Conservation (phyloP, 1,140 invertebrate genomes). For the Zaprionus davidi region DNA sequence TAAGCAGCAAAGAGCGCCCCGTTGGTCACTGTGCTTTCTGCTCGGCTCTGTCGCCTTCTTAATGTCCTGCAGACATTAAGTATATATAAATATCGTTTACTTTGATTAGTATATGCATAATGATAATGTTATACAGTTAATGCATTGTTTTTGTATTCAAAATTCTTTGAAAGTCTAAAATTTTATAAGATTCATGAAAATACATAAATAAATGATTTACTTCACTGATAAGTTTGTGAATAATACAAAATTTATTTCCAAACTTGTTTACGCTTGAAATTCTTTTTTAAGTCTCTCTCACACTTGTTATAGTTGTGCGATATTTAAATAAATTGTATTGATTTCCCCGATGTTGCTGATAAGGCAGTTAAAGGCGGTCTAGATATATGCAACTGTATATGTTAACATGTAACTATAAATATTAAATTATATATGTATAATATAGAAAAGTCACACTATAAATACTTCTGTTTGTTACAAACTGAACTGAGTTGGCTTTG, state of each 20-base stretch:
- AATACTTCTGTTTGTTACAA: neutral
- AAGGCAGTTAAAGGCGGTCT: neutral
- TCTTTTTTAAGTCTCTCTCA: neutral
- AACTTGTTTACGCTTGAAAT: neutral
- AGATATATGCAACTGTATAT: neutral
- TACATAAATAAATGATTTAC: too few relatives aligned
- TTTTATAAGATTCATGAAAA: too few relatives aligned
- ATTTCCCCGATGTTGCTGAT: neutral
- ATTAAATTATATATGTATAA: neutral
- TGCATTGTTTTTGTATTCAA: too few relatives aligned
- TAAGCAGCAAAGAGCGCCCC: constrained; percentile 30
- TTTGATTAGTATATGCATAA: neutral
- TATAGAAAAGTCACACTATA: neutral
- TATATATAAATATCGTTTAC: neutral
- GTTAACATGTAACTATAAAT: neutral
- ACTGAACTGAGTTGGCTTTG: neutral
- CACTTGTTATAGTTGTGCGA: neutral
- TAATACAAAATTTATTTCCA: too few relatives aligned
- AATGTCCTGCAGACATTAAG: constrained; percentile 7
- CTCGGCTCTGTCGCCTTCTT: neutral
- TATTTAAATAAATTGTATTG: neutral
- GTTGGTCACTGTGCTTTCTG: constrained; percentile 17
- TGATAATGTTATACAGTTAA: too few relatives aligned
- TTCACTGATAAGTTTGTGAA: too few relatives aligned
- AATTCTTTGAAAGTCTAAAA: too few relatives aligned